Conservation (phyloP, 2,797 vertebrate species). For the Lepidocolaptes lacrymiger region DNA sequence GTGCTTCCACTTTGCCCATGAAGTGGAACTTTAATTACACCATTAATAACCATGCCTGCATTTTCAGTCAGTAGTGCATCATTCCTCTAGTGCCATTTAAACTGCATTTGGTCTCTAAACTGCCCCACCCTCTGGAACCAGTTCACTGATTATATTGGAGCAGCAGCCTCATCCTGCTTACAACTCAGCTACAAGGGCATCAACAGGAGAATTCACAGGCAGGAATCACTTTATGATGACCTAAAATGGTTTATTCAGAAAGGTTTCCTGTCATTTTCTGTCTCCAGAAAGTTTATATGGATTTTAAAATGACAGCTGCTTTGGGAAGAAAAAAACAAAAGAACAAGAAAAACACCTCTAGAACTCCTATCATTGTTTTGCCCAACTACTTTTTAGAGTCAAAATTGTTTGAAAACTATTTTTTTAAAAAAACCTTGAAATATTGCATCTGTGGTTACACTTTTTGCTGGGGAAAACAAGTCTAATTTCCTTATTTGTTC, state of each 20-base stretch:
- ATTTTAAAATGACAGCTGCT: neutral
- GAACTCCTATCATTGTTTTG: neutral
- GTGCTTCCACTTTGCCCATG: conserved; percentile 52
- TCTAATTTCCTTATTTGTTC: neutral
- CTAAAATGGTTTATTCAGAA: neutral
- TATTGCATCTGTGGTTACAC: neutral
- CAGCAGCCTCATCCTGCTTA: conserved; percentile 30
- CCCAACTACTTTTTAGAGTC: neutral
- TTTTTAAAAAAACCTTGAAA: neutral
- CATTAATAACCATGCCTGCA: conserved; percentile 71
- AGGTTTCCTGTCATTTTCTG: neutral
- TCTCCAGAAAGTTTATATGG: neutral
- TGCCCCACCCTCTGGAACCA: conserved; percentile 64
- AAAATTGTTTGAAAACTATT: neutral
- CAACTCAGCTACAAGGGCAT: neutral
- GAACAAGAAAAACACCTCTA: too few relatives aligned
- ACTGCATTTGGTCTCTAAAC: conserved; percentile 60
- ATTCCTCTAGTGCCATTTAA: conserved; percentile 64
- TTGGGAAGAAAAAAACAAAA: neutral
- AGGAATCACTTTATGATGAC: neutral
- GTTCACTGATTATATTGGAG: conserved; percentile 38
- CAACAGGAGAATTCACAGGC: conserved; percentile 25
- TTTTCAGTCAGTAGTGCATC: conserved; percentile 37
- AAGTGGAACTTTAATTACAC: conserved; percentile 71
- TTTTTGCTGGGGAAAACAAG: neutral